A percentile compares a stretch with the other conserved stretches of the same genome.
These are phyloP conservation scores for Aulostomus chinensis DNA, from an alignment of 2,797 vertebrate genomes.

Conservation along the genomic window DNA sequence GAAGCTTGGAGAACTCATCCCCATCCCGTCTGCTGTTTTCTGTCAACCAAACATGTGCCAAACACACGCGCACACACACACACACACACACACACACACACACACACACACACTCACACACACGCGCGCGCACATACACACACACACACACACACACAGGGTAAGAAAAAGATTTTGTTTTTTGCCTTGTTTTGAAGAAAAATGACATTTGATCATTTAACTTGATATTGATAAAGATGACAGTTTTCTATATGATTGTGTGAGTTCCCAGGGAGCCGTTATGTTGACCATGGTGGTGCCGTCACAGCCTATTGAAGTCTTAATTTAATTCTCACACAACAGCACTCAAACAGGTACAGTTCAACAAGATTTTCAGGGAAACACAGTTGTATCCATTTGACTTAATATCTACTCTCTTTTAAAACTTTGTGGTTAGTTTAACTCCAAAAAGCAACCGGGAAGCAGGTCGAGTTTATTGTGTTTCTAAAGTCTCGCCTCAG, in stretches of 20 bases:
- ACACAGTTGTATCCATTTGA: neutral
- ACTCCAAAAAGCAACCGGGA: too few species aligned
- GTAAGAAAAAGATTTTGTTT: constrained; percentile 34
- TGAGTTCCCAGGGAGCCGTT: constrained; percentile 21
- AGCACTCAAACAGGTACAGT: neutral
- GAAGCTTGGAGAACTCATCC: constrained; percentile 56
- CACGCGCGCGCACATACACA: constrained; percentile 14
- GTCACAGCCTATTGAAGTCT: neutral
- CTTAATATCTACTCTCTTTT: too few species aligned
- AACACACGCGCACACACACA: constrained; percentile 57
- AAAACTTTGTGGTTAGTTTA: too few species aligned
- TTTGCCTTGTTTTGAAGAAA: constrained; percentile 43
- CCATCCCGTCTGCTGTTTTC: constrained; percentile 64
- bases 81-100: constrained; percentile 25
- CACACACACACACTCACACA: constrained; percentile 20
- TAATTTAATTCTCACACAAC: neutral
- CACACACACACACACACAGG: constrained; percentile 13
- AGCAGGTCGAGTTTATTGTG: too few species aligned
- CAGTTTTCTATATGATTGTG: constrained; percentile 5
- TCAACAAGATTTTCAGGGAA: constrained; percentile 36
- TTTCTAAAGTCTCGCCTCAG: too few species aligned
- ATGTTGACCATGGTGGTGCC: constrained; percentile 6
- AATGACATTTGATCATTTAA: constrained; percentile 49
- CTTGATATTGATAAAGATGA: constrained; percentile 29
- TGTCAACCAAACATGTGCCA: constrained; percentile 80